Conservation (phyloP, 2,797 vertebrate genomes). For the Acridotheres tristis region DNA sequence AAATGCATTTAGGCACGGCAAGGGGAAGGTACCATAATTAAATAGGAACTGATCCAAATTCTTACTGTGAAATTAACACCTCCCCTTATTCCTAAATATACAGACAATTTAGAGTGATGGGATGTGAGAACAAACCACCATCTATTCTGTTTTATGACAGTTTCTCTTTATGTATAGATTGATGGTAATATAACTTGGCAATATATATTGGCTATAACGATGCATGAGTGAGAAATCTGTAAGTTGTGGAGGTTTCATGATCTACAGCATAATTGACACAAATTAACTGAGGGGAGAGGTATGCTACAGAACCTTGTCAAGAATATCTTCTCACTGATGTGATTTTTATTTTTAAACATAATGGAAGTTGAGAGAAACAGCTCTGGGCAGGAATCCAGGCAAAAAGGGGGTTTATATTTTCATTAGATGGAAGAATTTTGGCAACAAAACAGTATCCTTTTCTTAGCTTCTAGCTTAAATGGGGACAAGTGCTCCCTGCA, state of each 20-base stretch:
- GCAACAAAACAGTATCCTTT: conserved; percentile 40
- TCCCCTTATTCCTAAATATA: background rate
- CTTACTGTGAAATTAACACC: conserved; percentile 20
- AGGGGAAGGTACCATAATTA: background rate
- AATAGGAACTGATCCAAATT: background rate
- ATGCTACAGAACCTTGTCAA: background rate
- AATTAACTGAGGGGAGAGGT: conserved; percentile 10
- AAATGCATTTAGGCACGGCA: conserved; percentile 1
- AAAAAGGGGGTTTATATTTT: background rate
- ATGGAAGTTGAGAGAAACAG: conserved; percentile 55
- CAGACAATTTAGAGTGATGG: conserved; percentile 2
- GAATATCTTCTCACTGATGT: conserved; percentile 22
- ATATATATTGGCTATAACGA: background rate
- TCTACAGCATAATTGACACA: conserved; percentile 25
- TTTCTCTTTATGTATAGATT: background rate
- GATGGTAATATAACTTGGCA: conserved; percentile 6
- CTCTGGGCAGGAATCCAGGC: conserved; percentile 50
- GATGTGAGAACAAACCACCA: background rate
- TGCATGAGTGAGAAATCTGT: conserved; percentile 24
- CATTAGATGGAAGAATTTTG: conserved; percentile 48
- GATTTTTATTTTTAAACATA: conserved; percentile 65
- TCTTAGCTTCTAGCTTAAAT: conserved; percentile 40
- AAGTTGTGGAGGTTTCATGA: conserved; percentile 9
- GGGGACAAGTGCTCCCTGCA: background rate
- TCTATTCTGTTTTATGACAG: conserved; percentile 23